Conservation (phyloP, 2,888 invertebrate genomes). For the Plebejus argus region DNA sequence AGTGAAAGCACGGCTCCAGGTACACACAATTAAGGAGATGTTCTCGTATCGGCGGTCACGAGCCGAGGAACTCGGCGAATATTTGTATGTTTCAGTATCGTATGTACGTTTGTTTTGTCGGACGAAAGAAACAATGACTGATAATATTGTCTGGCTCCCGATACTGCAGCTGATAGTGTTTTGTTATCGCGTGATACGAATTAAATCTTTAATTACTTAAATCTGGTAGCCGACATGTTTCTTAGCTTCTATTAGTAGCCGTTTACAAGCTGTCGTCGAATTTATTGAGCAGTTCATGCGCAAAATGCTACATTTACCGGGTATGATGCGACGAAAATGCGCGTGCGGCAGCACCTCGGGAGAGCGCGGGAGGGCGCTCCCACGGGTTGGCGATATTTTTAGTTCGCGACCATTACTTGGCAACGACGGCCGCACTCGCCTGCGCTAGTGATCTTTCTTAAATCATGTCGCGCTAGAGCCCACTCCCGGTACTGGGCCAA, state of each 20-base stretch:
- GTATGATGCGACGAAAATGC: slow-evolving; percentile 68
- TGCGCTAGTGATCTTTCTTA: slow-evolving; percentile 78
- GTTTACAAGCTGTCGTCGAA: slow-evolving; percentile 7
- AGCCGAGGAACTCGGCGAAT: not conserved
- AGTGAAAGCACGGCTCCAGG: slow-evolving; percentile 50
- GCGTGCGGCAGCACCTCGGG: slow-evolving; percentile 68
- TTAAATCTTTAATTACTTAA: not conserved
- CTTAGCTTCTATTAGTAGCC: slow-evolving; percentile 4
- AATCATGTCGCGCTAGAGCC: slow-evolving; percentile 73
- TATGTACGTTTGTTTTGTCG: not conserved
- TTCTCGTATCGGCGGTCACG: not conserved
- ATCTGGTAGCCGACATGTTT: not conserved
- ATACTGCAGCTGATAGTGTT: slow-evolving; percentile 12
- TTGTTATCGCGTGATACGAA: not conserved
- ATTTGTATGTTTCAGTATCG: not conserved
- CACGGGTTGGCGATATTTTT: slow-evolving; percentile 84
- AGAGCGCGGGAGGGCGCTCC: slow-evolving; percentile 81
- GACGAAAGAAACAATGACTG: slow-evolving; percentile 14
- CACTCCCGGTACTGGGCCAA: slow-evolving; percentile 61
- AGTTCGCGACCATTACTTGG: slow-evolving; percentile 84
- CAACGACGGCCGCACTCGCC: slow-evolving; percentile 80
- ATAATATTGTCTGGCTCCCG: slow-evolving; percentile 14
- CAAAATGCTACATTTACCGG: slow-evolving; percentile 41
- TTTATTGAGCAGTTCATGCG: slow-evolving; percentile 31
- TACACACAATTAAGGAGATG: slow-evolving; percentile 21